These are phyloP conservation scores for Casuarius casuarius DNA, from an alignment of 2,113 vertebrate species.

Conservation along the genomic window DNA sequence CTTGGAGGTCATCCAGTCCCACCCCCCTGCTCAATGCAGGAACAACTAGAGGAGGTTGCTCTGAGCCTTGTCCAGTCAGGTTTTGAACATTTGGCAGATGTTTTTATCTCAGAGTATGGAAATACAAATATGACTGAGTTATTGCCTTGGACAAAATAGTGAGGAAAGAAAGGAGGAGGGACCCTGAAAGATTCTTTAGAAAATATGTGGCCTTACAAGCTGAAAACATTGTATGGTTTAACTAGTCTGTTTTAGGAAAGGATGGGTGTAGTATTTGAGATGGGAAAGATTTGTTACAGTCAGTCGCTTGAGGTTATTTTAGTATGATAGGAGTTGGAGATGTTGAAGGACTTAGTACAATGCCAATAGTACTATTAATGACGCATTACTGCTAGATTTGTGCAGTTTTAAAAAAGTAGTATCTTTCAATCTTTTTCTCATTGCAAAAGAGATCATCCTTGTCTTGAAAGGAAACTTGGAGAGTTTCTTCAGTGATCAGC, in stretches of 20 bases:
- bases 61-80: not conserved
- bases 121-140: not conserved
- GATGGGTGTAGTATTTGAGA: not conserved
- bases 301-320: not conserved
- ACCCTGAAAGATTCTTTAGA: not conserved
- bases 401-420: not conserved
- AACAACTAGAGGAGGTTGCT: not conserved
- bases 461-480: not conserved
- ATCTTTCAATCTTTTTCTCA: not conserved
- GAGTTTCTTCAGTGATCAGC: not conserved
- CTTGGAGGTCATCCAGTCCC: not conserved
- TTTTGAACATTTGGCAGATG: not conserved
- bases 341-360: not conserved
- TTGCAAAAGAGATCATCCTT: not conserved
- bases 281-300: not conserved
- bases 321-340: not conserved
- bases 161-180: not conserved
- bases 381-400: fast-evolving
- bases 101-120: not conserved
- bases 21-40: too few relatives aligned
- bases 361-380: not conserved
- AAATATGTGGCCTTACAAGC: not conserved
- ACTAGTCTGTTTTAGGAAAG: not conserved
- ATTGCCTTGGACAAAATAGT: not conserved
- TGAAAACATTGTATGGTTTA: not conserved